phyloP scores from a whole-genome alignment of 2,113 vertebrate species.

The Leucoraja erinaceus region DNA sequence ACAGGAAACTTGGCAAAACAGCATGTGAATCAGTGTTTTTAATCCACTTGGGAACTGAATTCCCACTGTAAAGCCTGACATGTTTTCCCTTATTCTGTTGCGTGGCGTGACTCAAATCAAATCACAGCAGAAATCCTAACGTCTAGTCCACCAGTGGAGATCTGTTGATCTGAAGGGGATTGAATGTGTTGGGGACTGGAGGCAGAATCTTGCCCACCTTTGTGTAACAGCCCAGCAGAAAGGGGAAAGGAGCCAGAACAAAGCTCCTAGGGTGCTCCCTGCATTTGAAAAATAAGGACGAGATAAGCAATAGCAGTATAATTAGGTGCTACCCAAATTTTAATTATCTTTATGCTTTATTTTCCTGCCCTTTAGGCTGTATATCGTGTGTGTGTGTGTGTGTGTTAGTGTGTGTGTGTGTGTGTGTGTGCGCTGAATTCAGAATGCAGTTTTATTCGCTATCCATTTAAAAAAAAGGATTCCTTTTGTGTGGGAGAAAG shows the following conservation, averaged over 20 bases:
- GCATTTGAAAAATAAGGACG: background rate
- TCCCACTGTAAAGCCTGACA: background rate
- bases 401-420: no score
- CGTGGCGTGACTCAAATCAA: background rate
- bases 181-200: background rate
- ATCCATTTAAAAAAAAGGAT: background rate
- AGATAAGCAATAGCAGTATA: background rate
- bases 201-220: background rate
- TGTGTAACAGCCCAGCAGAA: background rate
- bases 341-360: background rate
- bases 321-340: background rate
- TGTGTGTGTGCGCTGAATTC: background rate
- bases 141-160: background rate
- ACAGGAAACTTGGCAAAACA: background rate
- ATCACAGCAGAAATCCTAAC: background rate
- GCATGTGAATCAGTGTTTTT: constrained; percentile 11
- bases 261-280: no score
- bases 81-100: background rate
- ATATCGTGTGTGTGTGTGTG: background rate
- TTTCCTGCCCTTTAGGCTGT: background rate
- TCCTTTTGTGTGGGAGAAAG: background rate
- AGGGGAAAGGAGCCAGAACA: background rate
- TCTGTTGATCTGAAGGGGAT: background rate
- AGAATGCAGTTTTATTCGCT: background rate
- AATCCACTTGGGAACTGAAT: constrained; percentile 22